Percentiles rank a stretch among this genome's conserved stretches.
Evolutionary conservation across 2,113 vertebrate genomes (phyloP).

Genomic region (Ptychochromis oligacanthus): DNA sequence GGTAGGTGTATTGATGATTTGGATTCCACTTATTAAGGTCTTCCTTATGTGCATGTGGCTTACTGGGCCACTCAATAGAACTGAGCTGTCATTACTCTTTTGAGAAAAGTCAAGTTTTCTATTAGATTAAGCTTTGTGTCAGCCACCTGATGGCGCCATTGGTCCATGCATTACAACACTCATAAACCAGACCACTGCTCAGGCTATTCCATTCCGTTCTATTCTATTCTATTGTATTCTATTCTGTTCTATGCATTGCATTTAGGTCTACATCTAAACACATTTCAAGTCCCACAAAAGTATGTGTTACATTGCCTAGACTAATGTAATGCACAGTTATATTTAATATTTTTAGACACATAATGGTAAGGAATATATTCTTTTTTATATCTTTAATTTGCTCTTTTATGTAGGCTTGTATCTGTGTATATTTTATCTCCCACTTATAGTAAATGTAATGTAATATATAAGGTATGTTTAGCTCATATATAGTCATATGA

Average conservation of each 20-base stretch:
- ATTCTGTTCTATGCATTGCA: background rate
- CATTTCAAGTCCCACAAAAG: background rate
- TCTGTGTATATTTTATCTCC: background rate
- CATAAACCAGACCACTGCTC: background rate
- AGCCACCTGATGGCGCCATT: constrained; percentile 46
- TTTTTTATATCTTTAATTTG: background rate
- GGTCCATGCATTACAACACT: background rate
- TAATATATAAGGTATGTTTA: background rate
- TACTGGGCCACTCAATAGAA: background rate
- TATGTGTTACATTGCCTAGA: background rate
- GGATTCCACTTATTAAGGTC: no score
- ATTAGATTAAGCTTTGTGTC: background rate
- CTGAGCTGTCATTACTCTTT: background rate
- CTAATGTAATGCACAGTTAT: background rate
- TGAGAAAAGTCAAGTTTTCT: background rate
- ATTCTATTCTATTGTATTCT: background rate
- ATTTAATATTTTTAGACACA: background rate
- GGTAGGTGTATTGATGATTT: no score
- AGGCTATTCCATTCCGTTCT: background rate
- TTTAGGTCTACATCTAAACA: background rate
- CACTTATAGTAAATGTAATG: background rate
- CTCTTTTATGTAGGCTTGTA: background rate
- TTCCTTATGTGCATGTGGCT: no score
- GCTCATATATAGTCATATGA: background rate
- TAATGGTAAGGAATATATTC: background rate